These are phyloP conservation scores for Vombatus ursinus DNA, from an alignment of 2,113 vertebrate genomes.

Conservation along the genomic window DNA sequence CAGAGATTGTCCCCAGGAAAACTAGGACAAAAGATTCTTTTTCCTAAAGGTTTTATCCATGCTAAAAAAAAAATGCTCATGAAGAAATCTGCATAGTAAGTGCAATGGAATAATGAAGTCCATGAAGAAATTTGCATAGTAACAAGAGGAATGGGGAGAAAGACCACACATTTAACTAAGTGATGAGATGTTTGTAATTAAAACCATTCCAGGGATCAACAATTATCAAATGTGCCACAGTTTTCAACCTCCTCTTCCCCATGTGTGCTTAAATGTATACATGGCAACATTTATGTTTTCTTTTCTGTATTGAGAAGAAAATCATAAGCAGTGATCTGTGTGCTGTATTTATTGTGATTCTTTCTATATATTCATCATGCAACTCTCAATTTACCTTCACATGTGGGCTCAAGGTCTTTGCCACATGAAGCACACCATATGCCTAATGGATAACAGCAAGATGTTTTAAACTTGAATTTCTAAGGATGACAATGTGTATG, in stretches of 20 bases:
- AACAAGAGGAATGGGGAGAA: too few species aligned
- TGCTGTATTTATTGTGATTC: neutral
- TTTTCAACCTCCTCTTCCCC: neutral
- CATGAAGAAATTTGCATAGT: neutral
- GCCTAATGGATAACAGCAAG: neutral
- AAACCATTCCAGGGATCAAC: neutral
- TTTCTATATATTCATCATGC: neutral
- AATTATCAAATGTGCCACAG: neutral
- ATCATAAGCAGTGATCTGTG: neutral
- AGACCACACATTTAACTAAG: too few species aligned
- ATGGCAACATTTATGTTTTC: neutral
- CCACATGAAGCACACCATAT: neutral
- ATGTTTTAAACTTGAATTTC: neutral
- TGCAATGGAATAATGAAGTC: too few species aligned
- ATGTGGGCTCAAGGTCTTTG: neutral
- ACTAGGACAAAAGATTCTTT: neutral
- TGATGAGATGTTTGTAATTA: neutral
- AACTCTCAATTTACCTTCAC: neutral
- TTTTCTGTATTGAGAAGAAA: neutral
- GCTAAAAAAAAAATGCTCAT: neutral
- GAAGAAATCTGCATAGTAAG: neutral
- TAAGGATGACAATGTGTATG: neutral
- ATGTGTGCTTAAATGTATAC: neutral
- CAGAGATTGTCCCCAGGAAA: neutral
- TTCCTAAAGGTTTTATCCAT: neutral